A percentile compares a stretch with the other conserved stretches of the same genome.
phyloP scores from a whole-genome alignment of 2,888 invertebrate genomes.

The Eugnorisma glareosa region DNA sequence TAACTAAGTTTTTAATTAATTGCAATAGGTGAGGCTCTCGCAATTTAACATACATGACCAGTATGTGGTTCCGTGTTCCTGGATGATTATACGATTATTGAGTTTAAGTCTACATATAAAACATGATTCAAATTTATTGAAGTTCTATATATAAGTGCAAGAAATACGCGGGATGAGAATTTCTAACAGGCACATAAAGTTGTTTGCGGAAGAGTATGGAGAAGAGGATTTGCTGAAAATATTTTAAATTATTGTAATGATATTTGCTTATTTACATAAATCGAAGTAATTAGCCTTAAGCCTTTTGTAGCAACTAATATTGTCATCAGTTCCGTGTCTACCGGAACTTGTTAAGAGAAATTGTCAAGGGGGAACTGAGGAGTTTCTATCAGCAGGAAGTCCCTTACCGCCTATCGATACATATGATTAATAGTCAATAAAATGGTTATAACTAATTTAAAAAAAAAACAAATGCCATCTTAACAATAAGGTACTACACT shows the following conservation, averaged over 20 bases:
- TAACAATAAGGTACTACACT: neutral
- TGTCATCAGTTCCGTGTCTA: conserved; percentile 4
- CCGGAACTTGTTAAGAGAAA: conserved; percentile 5
- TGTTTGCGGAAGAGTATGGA: neutral
- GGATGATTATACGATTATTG: conserved; percentile 4
- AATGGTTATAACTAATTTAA: neutral
- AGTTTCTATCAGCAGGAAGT: neutral
- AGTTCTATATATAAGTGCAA: neutral
- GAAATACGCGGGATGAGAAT: neutral
- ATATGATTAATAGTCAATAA: conserved; percentile 2
- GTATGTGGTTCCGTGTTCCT: conserved; percentile 41
- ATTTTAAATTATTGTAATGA: neutral
- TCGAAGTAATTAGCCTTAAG: neutral
- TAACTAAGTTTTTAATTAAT: conserved; percentile 49
- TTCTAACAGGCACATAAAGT: neutral
- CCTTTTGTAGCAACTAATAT: neutral
- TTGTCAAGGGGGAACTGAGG: neutral
- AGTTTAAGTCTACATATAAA: neutral
- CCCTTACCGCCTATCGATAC: neutral
- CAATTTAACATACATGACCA: conserved; percentile 22
- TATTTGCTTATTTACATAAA: neutral
- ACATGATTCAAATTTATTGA: conserved; percentile 12
- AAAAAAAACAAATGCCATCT: neutral
- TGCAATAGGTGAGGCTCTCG: conserved; percentile 11
- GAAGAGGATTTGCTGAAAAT: neutral